Evolutionary conservation across 2,888 invertebrate species (phyloP), one percentile per base, ranked within the genome.

Genomic region (Drosophila leonis): DNA sequence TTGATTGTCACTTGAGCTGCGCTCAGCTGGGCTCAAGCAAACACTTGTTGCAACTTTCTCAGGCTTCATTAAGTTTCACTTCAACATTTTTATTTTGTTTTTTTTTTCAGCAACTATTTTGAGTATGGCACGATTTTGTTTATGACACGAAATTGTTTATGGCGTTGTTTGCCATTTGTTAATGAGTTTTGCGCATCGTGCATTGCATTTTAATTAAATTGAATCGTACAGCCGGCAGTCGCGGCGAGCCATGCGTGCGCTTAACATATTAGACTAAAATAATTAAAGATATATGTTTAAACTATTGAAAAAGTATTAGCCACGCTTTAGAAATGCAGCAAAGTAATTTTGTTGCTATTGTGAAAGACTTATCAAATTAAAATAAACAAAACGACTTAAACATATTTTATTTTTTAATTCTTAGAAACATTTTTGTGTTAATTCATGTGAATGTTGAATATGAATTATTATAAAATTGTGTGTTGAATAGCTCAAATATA

Each of bases 51-150:
- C 82, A 89, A 86, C 86, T 86, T 86, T 86, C 86, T 86, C 90
- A 86, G 81, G 88, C 90, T 86, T 89, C 88, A 89, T 86, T 86
- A 86, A 86, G 90, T 86, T 86, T 86, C 86, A 83, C 90, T 84
- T 88, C 68, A 51, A 55, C 57, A 33, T 57, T 33, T 33, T 31
- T 56, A 29, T 3, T 35, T 52, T 7, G 15, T n/a, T 18, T n/a
- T n/a, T 35, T 10, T 35, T 48, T 48, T 37, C 18, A 72, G 66
- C 73, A 64, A 62, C 56, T 69, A 74, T 70, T 83, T 80, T 69
- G 72, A 65, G 77, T 77, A 66, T 77, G 66, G 72, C 89, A 84
- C 87, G 83, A 88, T 88, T 88, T 88, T 85, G 88, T 89, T 90
- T 90, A 83, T 90, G 89, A 86, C 83, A 71, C 67, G 81, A 83